Percentiles rank a stretch among this genome's conserved stretches.
Evolutionary conservation across 2,888 invertebrate genomes (phyloP).

Genomic region (Ecdyonurus torrentis): DNA sequence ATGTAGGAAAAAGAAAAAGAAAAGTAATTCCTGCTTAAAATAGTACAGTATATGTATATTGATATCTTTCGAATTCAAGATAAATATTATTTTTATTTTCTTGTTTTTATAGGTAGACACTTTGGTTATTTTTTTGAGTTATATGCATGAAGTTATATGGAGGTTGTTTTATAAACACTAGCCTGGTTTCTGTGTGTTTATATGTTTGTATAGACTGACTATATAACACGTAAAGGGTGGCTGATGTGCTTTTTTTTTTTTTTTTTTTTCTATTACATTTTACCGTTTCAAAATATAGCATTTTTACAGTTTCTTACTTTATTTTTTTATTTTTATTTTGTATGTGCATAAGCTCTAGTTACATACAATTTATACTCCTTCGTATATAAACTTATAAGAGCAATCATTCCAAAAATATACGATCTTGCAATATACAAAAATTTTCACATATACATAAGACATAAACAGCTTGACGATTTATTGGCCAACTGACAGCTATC

Average conservation of each 20-base stretch:
- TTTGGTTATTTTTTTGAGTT: background rate
- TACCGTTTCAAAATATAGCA: background rate
- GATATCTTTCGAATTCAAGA: background rate
- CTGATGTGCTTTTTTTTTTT: background rate
- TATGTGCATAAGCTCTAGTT: too few relatives aligned
- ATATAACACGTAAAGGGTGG: background rate
- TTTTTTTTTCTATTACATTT: background rate
- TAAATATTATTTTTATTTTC: background rate
- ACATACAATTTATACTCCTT: too few relatives aligned
- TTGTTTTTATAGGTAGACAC: background rate
- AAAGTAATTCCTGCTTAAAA: too few relatives aligned
- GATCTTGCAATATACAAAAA: background rate
- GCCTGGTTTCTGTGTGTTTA: too few relatives aligned
- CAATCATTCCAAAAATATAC: background rate
- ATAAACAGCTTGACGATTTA: background rate
- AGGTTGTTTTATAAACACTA: background rate
- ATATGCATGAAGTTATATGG: background rate
- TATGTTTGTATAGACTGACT: background rate
- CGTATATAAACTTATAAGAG: background rate
- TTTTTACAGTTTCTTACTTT: too few relatives aligned
- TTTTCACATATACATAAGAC: background rate
- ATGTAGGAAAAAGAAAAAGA: too few relatives aligned
- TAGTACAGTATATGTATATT: too few relatives aligned
- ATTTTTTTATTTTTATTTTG: too few relatives aligned
- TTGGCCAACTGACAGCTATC: background rate